These are phyloP conservation scores for Falco rusticolus DNA, from an alignment of 2,797 vertebrate species.

Conservation along the genomic window DNA sequence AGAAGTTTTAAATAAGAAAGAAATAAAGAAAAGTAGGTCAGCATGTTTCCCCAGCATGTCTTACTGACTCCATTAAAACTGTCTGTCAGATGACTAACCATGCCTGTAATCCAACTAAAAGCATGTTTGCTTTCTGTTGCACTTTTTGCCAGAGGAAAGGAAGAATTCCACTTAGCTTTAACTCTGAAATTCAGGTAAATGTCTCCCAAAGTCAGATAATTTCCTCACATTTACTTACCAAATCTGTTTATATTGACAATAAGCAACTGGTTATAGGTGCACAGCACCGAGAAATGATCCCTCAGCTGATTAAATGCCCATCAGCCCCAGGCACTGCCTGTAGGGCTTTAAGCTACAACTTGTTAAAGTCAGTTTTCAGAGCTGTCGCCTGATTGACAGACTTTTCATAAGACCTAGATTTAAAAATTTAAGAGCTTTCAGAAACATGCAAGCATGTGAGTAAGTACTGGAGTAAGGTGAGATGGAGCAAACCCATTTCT, in stretches of 20 bases:
- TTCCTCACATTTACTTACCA: constrained; percentile 49
- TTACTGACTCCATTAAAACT: constrained; percentile 71
- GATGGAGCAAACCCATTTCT: neutral
- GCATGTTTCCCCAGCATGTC: constrained; percentile 45
- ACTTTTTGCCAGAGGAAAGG: constrained; percentile 37
- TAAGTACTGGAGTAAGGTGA: neutral
- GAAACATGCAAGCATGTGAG: neutral
- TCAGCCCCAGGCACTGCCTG: constrained; percentile 60
- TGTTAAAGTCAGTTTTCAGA: constrained; percentile 56
- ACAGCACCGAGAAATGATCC: neutral
- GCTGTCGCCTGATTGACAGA: neutral
- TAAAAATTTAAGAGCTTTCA: constrained; percentile 30
- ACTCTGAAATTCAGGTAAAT: constrained; percentile 55
- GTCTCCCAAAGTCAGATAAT: constrained; percentile 29
- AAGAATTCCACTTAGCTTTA: constrained; percentile 51
- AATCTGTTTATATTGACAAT: constrained; percentile 22
- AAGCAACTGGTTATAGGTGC: constrained; percentile 26
- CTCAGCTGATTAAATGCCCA: constrained; percentile 51
- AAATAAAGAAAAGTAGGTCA: constrained; percentile 74
- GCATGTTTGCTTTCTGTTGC: constrained; percentile 44
- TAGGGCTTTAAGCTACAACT: constrained; percentile 26
- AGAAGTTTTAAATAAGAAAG: neutral
- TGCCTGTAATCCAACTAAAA: constrained; percentile 64
- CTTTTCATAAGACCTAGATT: neutral
- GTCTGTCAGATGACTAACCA: constrained; percentile 70